Evolutionary conservation across 1,140 invertebrate genomes (phyloP).

Genomic region (Megalonaias nervosa): DNA sequence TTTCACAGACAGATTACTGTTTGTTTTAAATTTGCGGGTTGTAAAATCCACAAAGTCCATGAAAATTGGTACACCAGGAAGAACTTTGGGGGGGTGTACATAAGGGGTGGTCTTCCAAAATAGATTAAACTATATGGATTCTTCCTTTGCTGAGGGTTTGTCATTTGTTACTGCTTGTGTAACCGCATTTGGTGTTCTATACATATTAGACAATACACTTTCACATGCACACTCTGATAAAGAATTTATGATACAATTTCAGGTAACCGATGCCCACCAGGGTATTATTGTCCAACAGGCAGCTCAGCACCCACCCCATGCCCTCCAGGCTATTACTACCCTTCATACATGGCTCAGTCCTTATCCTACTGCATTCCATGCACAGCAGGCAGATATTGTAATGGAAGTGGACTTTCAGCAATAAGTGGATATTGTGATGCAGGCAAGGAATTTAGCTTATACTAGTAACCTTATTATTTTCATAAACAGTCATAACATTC

Average conservation of each 20-base stretch:
- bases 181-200: too few species aligned
- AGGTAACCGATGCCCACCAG: conserved; percentile 61
- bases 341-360: conserved; percentile 55
- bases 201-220: too few species aligned
- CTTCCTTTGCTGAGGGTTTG: too few species aligned
- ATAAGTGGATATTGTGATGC: conserved; percentile 57
- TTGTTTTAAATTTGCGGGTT: too few species aligned
- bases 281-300: conserved; percentile 59
- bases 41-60: too few species aligned
- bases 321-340: conserved; percentile 59
- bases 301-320: conserved; percentile 50
- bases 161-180: too few species aligned
- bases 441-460: conserved; percentile 41
- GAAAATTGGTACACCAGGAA: too few species aligned
- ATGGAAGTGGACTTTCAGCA: conserved; percentile 48
- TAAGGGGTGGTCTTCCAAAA: too few species aligned
- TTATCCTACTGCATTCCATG: conserved; percentile 57
- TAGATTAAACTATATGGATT: too few species aligned
- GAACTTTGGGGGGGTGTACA: too few species aligned
- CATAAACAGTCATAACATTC: not conserved
- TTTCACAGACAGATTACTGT: too few species aligned
- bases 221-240: too few species aligned
- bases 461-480: not conserved
- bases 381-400: conserved; percentile 63
- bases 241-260: not conserved